Evolutionary conservation across 2,888 invertebrate species (phyloP), one percentile per base, ranked within the genome.

Genomic region (Cephus spinipes): DNA sequence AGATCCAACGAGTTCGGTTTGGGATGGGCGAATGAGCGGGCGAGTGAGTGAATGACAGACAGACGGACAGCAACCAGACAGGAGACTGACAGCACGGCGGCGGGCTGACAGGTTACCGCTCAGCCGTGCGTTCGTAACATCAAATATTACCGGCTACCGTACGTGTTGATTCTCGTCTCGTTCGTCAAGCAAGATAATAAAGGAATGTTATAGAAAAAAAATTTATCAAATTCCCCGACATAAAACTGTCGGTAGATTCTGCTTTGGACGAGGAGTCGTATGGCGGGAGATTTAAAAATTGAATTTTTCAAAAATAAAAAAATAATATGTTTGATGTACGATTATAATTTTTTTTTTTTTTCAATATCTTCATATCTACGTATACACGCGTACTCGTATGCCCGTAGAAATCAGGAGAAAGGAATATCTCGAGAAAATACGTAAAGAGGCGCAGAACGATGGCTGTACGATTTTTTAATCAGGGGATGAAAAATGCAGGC

Each of bases 61-160:
- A 88, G 90, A 84, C 87, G 87, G 90, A 90, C 90, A 90, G 90
- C 87, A 93, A 93, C 92, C 91, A 93, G 93, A 92, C 93, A 92
- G 92, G 88, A 91, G 92, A 93, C 92, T 93, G 93, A 92, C 93
- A 92, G 92, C 90, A 87, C 90, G 92, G 92, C 92, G 92, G 91
- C 92, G 90, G 91, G 89, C 92, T 88, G 92, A 92, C 92, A 92
- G 92, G 92, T 92, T 91, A 91, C 91, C 90, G 89, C 89, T 86
- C 85, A 83, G 84, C 86, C 85, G 81, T 83, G 82, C 85, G 85
- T 89, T 91, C 89, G 90, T 91, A 92, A 92, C 92, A 92, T 91
- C 91, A 90, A 92, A 92, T 92, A 92, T 92, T 92, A 92, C 90
- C 89, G 84, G 87, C 89, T 89, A 89, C 89, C 85, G 89, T 89